Base-by-base conservation (phyloP, 2,888 invertebrate species). In the Neocrepidodera transversa region DNA sequence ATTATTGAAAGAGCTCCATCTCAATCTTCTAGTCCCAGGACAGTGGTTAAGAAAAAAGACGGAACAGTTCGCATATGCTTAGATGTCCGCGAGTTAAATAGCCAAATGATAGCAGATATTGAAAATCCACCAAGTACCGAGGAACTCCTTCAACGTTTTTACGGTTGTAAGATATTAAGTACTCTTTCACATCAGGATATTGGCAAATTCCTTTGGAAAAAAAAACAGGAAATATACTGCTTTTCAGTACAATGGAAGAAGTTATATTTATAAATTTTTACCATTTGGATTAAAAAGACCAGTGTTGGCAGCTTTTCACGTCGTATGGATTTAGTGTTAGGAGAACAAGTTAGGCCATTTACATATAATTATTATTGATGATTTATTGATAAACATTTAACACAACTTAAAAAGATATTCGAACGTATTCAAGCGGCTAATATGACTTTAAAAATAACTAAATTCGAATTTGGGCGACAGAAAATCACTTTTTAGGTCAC, bases 11-110 rank as follows among this genome's bases (percentile, higher is more conserved):
- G 17, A 30, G 30, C 30, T 4, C 2, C 32, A 2, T 30, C 13
- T 5, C 55, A 48, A 1, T 55, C 36, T 11, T 55, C 28, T 7
- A 55, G 38, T 16, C 55, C 48, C 4, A 48, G 48, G 20, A 55
- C 55, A 2, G 48, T 36, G 8, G 53, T 54, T 1, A 54, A 17
- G 26, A 54, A 54, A 17, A 54, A 43, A 26, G 23, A 54, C 20
- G 45, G 43, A 2, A 8, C 18, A 6, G 23, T 54, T 4, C 30
- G 48, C 5, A 32, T 48, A 14, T 30, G 30, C 2, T 30, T 30
- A 11, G 30, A 30, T 10, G 30, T 10, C 2, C 3, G 5, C 2
- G 6, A 2, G 10, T 10, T 30, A 10, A 30, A 30, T 10, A 8
- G 8, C 5, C 30, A 30, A 30, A 30, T 30, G 30, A 10, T 10